A percentile compares a stretch with the other conserved stretches of the same genome.
Evolutionary conservation across 2,888 invertebrate species (phyloP).

Genomic region (Alloscopus bannaensis): DNA sequence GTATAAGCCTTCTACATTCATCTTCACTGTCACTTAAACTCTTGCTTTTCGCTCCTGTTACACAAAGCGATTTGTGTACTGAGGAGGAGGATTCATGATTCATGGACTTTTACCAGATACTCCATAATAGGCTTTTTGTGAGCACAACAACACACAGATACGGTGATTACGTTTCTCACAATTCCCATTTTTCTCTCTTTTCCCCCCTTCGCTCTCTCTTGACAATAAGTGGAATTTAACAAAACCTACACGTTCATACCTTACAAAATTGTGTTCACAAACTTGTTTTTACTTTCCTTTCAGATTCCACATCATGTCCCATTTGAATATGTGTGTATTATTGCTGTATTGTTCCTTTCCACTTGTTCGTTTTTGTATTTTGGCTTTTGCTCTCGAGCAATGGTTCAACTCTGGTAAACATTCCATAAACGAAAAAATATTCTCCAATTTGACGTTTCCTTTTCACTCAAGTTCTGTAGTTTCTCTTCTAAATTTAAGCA

Average conservation of each 20-base stretch:
- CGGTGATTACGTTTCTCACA: neutral
- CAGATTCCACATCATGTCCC: neutral
- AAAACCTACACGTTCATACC: neutral
- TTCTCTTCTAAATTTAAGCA: no score
- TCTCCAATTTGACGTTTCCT: no score
- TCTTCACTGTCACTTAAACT: slow-evolving; percentile 25
- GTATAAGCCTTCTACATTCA: slow-evolving; percentile 36
- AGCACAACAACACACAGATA: no score
- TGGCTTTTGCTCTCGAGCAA: no score
- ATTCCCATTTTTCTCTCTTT: slow-evolving; percentile 14
- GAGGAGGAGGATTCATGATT: neutral
- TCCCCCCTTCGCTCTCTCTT: neutral
- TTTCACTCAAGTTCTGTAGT: no score
- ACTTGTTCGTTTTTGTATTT: no score
- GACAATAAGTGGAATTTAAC: neutral
- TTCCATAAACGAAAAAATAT: no score
- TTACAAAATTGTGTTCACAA: neutral
- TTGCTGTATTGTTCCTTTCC: no score
- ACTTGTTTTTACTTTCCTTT: neutral
- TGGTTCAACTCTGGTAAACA: no score
- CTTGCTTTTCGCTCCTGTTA: neutral
- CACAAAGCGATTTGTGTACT: neutral
- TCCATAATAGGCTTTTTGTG: no score
- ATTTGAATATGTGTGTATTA: neutral
- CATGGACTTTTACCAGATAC: slow-evolving; percentile 27